Evolutionary conservation across 2,113 vertebrate species (phyloP).

Genomic region (Lepisosteus osseus): DNA sequence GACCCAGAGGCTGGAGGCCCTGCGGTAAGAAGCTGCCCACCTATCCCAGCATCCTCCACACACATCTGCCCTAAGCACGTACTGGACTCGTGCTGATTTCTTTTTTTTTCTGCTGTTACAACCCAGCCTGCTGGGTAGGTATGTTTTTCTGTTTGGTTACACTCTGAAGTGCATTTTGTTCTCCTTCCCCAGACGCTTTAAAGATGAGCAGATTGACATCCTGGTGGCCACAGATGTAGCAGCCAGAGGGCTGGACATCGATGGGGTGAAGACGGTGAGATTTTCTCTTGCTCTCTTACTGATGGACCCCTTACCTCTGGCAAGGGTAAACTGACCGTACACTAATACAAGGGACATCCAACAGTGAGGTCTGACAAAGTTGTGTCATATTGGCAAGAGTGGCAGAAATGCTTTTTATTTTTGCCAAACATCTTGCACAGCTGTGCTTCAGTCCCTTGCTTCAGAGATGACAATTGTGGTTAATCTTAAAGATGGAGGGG

Average conservation of each 20-base stretch:
- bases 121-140: neutral
- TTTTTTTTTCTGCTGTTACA: neutral
- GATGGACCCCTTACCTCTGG: too few species aligned
- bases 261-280: constrained; percentile 93
- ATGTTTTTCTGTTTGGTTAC: neutral
- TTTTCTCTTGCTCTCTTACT: neutral
- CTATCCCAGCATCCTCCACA: neutral
- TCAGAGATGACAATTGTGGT: too few species aligned
- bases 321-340: too few species aligned
- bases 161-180: constrained; percentile 7
- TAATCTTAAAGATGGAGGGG: too few species aligned
- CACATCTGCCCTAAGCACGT: neutral
- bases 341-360: too few species aligned
- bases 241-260: constrained; percentile 91
- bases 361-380: too few species aligned
- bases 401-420: neutral
- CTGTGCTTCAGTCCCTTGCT: too few species aligned
- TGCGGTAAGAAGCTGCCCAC: constrained; percentile 65
- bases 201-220: constrained; percentile 96
- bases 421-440: too few species aligned
- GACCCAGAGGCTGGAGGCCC: constrained; percentile 86
- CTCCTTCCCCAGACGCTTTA: constrained; percentile 78
- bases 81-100: neutral
- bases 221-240: constrained; percentile 95
- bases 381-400: neutral